Evolutionary conservation across 92 coral and sea anemone genomes (phyloP), one percentile per base, ranked within the genome.

Genomic region (Virgularia gustaviana): DNA sequence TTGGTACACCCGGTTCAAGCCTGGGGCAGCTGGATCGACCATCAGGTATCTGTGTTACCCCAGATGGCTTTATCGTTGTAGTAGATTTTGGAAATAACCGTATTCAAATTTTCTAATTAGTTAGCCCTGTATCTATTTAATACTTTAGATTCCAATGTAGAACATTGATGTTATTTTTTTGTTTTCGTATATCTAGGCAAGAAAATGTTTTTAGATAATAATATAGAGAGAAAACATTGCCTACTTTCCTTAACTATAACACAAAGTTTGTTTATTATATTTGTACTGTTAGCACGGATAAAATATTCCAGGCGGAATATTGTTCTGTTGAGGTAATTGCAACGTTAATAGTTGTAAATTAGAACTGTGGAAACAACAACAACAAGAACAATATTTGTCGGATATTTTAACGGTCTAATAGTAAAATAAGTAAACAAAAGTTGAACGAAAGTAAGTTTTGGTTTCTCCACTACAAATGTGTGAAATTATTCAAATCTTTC

Each of bases 81-180:
- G 98, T 92, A 74, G 98, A 92, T 80, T 92, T 92, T 85, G 98
- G 98, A 37, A 92, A 92, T 79, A 92, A 92, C 70, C 95, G 98
- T 27, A 89, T 92, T 39, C 98, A 92, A 87, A 91, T 92, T 56
- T 92, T 92, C 83, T 92, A 81, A 84, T 43, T 47, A 67, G 44
- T 34, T 64, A 70, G 64, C 73, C 73, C 22, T 63, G 25, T 22
- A 9, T 24, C 41, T 35, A 57, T 35, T 70, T 49, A 20, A 5
- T 52, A 35, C 39, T 44, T 74, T 33, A 58, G 15, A 74, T 18
- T 59, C n/a, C 59, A 37, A 47, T 49, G 58, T 52, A 44, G 20
- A 49, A n/a, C n/a, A n/a, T n/a, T 8, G 10, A 54, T 52, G 77
- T 71, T 31, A 71, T 53, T 1, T 65, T 38, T 29, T 16, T 33